Base-by-base conservation (phyloP, 2,888 invertebrate species). In the Cryptocephalus moraei region DNA sequence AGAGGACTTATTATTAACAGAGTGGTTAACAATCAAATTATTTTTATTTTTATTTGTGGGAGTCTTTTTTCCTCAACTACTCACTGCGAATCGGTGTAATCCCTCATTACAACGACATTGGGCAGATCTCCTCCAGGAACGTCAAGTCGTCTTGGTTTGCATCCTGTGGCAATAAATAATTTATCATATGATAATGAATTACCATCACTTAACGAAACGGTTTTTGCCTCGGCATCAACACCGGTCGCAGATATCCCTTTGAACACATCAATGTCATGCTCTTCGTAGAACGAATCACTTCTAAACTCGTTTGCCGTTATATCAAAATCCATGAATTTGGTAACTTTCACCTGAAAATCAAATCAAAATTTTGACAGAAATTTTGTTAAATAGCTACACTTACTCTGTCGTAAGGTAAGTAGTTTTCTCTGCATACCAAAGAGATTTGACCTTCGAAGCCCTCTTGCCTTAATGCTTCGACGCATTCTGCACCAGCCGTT, bases 321-420 rank as follows among this genome's bases (percentile, higher is more conserved):
- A 11, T 80, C 78, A 0, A 81, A 71, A 51, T 81, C 79, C 64
- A 91, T 78, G 0, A 80, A 73, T 74, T 97, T 97, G 59, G 91
- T 91, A 4, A 95, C 76, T 70, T 93, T 93, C 33, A 53, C 49
- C 55, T 55, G 12, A 33, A 48, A 52, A 42, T 13, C 34, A 34
- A 34, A n/a, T 9, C 34, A 9, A n/a, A 34, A 34, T 34, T 34
- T 9, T n/a, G n/a, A 34, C 6, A 12, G 36, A 36, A 22, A 22
- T 4, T 6, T 22, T 22, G 6, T 36, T 11, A 34, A 34, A 34
- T 9, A 34, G n/a, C n/a, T n/a, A 36, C 12, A 49, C 51, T 47
- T 47, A 93, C 82, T 58, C 96, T 80, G 67, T 97, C 96, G 67
- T 97, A 97, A 0, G 97, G 96, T 10, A 89, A 69, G 59, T 77